These are phyloP conservation scores for Sciurus vulgaris DNA, from an alignment of 2,797 vertebrate genomes.

Conservation along the genomic window DNA sequence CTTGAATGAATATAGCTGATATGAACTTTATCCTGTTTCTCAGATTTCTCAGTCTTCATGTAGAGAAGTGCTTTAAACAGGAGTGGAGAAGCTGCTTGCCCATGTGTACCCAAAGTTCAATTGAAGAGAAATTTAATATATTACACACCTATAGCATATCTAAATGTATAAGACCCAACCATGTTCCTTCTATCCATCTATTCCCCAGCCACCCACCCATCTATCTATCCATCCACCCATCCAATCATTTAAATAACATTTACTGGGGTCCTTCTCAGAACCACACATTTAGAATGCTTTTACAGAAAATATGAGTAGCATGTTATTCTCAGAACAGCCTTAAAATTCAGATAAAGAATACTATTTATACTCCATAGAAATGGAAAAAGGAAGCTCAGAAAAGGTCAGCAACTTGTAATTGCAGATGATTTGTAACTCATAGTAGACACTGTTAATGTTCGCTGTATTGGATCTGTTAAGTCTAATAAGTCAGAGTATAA, in stretches of 20 bases:
- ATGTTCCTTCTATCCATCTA: background rate
- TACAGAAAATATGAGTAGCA: constrained; percentile 22
- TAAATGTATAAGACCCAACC: background rate
- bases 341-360: constrained; percentile 13
- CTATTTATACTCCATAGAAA: constrained; percentile 6
- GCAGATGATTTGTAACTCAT: background rate
- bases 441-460: background rate
- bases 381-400: background rate
- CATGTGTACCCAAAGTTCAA: background rate
- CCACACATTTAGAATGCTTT: constrained; percentile 33
- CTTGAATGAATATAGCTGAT: constrained; percentile 7
- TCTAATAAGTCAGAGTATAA: background rate
- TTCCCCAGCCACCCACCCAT: background rate
- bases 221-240: background rate
- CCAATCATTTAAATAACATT: constrained; percentile 23
- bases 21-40: background rate
- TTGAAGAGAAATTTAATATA: constrained; percentile 9
- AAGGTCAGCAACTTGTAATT: constrained; percentile 41
- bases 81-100: background rate
- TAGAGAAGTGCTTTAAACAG: background rate
- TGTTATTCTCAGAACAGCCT: constrained; percentile 18
- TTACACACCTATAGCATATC: background rate
- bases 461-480: background rate
- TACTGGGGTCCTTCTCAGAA: constrained; percentile 28
- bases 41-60: constrained; percentile 32